These are phyloP conservation scores for Barypeithes pellucidus DNA, from an alignment of 2,888 invertebrate genomes.

Conservation along the genomic window DNA sequence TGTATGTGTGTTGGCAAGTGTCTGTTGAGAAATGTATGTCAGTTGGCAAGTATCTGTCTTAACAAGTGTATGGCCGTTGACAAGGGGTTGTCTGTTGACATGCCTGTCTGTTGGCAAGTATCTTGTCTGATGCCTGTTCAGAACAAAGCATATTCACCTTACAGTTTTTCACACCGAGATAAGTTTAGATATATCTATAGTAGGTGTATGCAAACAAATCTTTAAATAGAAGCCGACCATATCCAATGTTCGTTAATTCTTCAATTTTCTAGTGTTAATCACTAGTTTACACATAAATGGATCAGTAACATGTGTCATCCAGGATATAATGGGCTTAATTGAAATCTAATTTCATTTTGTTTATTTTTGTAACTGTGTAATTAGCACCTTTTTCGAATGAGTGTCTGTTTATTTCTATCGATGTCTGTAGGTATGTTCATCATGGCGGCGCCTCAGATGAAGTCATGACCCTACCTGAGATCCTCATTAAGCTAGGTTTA, in stretches of 20 bases:
- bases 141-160: not conserved
- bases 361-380: constrained; percentile 5
- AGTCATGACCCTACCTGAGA: too few relatives aligned
- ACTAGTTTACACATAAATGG: constrained; percentile 9
- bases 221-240: constrained; percentile 9
- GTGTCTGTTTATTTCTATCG: not conserved
- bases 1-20: too few relatives aligned
- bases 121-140: not conserved
- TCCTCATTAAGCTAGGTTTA: too few relatives aligned
- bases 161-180: not conserved
- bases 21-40: too few relatives aligned
- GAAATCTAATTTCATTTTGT: not conserved
- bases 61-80: too few relatives aligned
- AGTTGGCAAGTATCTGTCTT: too few relatives aligned
- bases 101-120: too few relatives aligned
- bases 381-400: not conserved
- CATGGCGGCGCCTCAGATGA: too few relatives aligned
- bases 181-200: constrained; percentile 11
- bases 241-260: constrained; percentile 8
- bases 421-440: too few relatives aligned
- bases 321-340: constrained; percentile 6
- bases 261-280: constrained; percentile 19
- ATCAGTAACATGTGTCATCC: constrained; percentile 9
- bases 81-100: too few relatives aligned
- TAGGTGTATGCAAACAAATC: constrained; percentile 12